Conservation (phyloP, 2,113 vertebrate species). For the Taurulus bubalis region DNA sequence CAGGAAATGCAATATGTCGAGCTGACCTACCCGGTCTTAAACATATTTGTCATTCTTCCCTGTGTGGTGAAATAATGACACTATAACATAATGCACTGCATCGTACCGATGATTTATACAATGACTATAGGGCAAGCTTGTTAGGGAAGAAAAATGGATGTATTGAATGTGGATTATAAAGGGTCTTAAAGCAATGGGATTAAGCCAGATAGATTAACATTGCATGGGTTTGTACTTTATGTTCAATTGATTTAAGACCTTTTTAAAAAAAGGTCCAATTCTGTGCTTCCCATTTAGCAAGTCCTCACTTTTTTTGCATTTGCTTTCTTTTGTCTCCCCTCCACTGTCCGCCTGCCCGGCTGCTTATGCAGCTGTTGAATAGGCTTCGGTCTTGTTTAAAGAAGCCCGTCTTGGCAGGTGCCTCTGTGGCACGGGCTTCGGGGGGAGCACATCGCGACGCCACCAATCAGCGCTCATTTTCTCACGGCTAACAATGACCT, state of each 20-base stretch:
- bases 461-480: conserved; percentile 75
- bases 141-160: conserved; percentile 76
- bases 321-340: conserved; percentile 61
- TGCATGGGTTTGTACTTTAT: conserved; percentile 77
- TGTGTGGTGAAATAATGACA: conserved; percentile 56
- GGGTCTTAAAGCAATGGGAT: conserved; percentile 80
- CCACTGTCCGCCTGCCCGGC: conserved; percentile 61
- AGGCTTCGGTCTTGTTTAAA: conserved; percentile 69
- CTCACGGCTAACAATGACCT: conserved; percentile 69
- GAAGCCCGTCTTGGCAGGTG: conserved; percentile 71
- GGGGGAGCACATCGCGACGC: conserved; percentile 50
- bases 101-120: conserved; percentile 62
- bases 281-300: conserved; percentile 69
- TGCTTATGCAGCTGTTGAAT: conserved; percentile 75
- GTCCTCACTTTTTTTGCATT: conserved; percentile 68
- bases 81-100: conserved; percentile 53
- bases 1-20: conserved; percentile 59
- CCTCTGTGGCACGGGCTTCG: conserved; percentile 57
- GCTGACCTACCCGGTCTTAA: conserved; percentile 32
- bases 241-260: conserved; percentile 82
- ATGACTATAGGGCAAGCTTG: conserved; percentile 75
- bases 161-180: conserved; percentile 82
- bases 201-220: conserved; percentile 83
- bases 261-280: conserved; percentile 67
- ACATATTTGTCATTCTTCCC: conserved; percentile 55